Conservation (phyloP, 2,113 vertebrate species). For the Podiceps cristatus region DNA sequence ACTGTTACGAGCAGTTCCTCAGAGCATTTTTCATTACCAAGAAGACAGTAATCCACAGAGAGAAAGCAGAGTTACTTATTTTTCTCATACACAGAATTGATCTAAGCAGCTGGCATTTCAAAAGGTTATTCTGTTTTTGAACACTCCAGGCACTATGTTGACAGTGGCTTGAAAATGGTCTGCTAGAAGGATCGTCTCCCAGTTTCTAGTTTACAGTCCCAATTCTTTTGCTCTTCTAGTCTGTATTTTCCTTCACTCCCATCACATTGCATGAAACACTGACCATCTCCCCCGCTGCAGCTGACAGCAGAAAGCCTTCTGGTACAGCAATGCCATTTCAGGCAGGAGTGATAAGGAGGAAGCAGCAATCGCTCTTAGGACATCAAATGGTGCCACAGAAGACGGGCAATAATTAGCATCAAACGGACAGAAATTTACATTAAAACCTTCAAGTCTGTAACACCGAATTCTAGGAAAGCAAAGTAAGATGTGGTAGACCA, state of each 20-base stretch:
- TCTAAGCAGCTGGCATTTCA: not conserved
- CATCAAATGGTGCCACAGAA: not conserved
- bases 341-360: not conserved
- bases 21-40: not conserved
- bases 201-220: not conserved
- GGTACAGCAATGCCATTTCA: not conserved
- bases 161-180: not conserved
- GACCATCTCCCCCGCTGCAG: not conserved
- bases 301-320: not conserved
- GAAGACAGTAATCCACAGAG: not conserved
- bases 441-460: not conserved
- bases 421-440: not conserved
- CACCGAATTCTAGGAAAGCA: not conserved
- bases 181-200: not conserved
- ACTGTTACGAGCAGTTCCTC: not conserved
- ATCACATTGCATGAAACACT: not conserved
- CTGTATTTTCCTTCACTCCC: not conserved
- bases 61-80: not conserved
- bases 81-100: not conserved
- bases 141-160: not conserved
- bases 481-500: not conserved
- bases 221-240: not conserved
- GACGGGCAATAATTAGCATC: not conserved
- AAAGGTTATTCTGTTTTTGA: not conserved
- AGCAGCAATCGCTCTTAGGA: not conserved